Percentiles rank a stretch among this genome's conserved stretches.
These are phyloP conservation scores for Atta texana DNA, from an alignment of 1,140 invertebrate species.

Conservation along the genomic window DNA sequence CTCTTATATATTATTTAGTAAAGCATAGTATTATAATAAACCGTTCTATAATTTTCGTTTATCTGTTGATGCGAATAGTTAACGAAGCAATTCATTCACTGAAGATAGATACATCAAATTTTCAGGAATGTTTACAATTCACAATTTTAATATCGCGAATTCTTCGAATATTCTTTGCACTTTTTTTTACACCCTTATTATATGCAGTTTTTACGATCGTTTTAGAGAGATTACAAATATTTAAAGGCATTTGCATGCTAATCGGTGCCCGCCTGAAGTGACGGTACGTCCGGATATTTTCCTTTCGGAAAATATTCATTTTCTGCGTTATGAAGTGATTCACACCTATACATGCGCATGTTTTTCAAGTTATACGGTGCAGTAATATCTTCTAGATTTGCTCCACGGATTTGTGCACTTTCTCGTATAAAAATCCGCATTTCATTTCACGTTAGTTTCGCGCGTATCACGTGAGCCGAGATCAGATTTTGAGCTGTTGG, in stretches of 20 bases:
- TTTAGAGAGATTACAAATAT: constrained; percentile 55
- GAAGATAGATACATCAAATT: neutral
- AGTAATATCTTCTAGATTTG: constrained; percentile 63
- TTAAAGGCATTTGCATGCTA: constrained; percentile 59
- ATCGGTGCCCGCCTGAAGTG: constrained; percentile 28
- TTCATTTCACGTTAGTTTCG: constrained; percentile 38
- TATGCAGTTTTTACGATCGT: neutral
- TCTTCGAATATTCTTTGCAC: neutral
- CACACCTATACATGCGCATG: neutral
- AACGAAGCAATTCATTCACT: neutral
- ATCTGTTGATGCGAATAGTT: neutral
- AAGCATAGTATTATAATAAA: neutral
- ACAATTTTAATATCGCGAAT: neutral
- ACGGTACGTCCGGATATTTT: constrained; percentile 12
- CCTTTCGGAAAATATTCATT: constrained; percentile 46
- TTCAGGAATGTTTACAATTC: constrained; percentile 27
- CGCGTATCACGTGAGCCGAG: constrained; percentile 61
- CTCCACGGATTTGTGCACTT: neutral
- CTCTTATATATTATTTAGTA: neutral
- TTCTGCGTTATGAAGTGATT: constrained; percentile 31
- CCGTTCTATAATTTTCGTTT: neutral
- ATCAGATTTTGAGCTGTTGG: constrained; percentile 37
- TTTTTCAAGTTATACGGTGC: constrained; percentile 26
- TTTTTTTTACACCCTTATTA: constrained; percentile 15
- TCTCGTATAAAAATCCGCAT: constrained; percentile 45